Evolutionary conservation across 2,888 invertebrate genomes (phyloP).

Genomic region (Elysia crispata): DNA sequence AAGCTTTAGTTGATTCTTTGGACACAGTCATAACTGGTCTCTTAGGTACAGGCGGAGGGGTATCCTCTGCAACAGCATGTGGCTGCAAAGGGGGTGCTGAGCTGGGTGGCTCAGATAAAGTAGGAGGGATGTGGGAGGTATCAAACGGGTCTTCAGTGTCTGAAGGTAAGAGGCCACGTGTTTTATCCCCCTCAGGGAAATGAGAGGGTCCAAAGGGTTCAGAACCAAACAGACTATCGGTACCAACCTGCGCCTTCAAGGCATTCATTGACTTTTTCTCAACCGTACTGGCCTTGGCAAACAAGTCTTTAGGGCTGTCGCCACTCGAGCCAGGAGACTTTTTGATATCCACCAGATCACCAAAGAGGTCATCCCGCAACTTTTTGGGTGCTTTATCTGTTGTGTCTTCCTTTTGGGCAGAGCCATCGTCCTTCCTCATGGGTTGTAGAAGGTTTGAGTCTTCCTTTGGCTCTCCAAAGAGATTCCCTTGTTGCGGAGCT

Average conservation of each 20-base stretch:
- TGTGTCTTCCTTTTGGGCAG: neutral
- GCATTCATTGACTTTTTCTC: slow-evolving; percentile 66
- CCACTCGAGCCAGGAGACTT: slow-evolving; percentile 21
- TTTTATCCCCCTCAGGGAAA: slow-evolving; percentile 38
- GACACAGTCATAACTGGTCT: neutral
- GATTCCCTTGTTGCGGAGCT: slow-evolving; percentile 42
- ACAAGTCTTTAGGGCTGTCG: slow-evolving; percentile 66
- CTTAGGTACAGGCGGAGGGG: slow-evolving; percentile 36
- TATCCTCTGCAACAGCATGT: slow-evolving; percentile 17
- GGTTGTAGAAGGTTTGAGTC: slow-evolving; percentile 46
- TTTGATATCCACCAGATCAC: slow-evolving; percentile 62
- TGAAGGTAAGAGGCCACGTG: slow-evolving; percentile 41
- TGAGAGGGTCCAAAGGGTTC: slow-evolving; percentile 46
- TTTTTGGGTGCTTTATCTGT: slow-evolving; percentile 38
- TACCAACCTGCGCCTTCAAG: slow-evolving; percentile 51
- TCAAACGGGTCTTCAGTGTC: slow-evolving; percentile 58
- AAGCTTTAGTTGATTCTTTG: slow-evolving; percentile 33
- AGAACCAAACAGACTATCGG: neutral
- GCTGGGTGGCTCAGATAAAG: slow-evolving; percentile 22
- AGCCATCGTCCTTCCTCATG: slow-evolving; percentile 37
- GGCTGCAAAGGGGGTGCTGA: slow-evolving; percentile 31
- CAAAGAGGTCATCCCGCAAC: slow-evolving; percentile 53
- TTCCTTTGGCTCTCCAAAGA: slow-evolving; percentile 42
- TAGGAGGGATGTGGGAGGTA: slow-evolving; percentile 53
- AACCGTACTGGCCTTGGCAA: slow-evolving; percentile 58